Evolutionary conservation across 2,113 vertebrate genomes (phyloP), one percentile per base, ranked within the genome.

Genomic region (Drymodes brunneopygia): DNA sequence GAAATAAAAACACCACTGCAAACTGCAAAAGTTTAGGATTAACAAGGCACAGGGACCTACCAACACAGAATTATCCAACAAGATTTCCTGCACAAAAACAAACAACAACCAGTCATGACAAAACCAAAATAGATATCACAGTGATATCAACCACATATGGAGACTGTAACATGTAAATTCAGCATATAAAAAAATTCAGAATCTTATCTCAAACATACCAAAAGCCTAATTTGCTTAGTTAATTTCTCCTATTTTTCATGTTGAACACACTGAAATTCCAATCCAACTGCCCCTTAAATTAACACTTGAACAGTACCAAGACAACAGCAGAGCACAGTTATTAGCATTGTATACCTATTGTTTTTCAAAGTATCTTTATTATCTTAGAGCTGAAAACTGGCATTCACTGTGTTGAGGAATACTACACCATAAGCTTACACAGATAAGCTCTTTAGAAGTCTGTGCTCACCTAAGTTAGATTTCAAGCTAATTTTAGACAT

Each of bases 61-160:
- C 99, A 99, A 98, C 97, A 98, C 94, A 98, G 99, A 99, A 98
- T 98, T 98, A 98, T 99, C 99, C 99, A 99, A 98, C 97, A 99
- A 99, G 98, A 99, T 98, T 95, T 98, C 99, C 99, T 99, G 99
- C 94, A 99, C 97, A 98, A 98, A 98, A 99, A 98, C 97, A 98
- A 98, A 98, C 14, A 94, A 98, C 97, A 99, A 97, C 97, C 67
- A 96, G 98, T 99, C 98, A 99, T 73, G 97, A 97, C 81, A 98
- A 97, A 97, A 97, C 62, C 94, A 95, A 97, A 97, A 97, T 81
- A 97, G 93, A 85, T 92, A 95, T 83, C 79, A 95, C 83, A 96
- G 87, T 85, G 97, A 96, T 93, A 97, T 53, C 91, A 92, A 96
- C 81, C 95, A 95, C 85, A 96, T 89, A 84, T 85, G 87, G 91